Base-by-base conservation (phyloP, 2,888 invertebrate genomes). In the Callinectes sapidus region DNA sequence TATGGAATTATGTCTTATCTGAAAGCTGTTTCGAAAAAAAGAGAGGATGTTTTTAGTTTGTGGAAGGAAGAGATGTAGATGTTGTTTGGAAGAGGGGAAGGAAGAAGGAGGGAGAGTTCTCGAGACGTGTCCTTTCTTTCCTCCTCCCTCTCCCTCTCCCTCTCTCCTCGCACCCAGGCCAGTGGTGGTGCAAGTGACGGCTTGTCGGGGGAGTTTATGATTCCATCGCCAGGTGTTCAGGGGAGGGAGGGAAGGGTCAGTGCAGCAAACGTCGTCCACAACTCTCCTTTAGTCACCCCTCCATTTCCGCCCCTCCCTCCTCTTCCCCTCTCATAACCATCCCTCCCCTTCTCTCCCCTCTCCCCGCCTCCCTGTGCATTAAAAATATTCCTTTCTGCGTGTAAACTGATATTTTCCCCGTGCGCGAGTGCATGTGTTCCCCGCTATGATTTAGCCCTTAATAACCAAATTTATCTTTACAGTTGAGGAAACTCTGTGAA, bases 381-480 rank as follows among this genome's bases (percentile, higher is more conserved):
- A 87, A 8, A 54, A 54, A 71, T n/a, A 42, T 87, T 54, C 87
- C 87, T 54, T 87, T 87, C 87, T n/a, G 54, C n/a, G n/a, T 87
- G 42, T 54, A 87, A 87, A 87, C 42, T 48, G 87, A 48, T 87
- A 81, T 81, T 81, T 81, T 81, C 28, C 28, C n/a, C 13, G 71
- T 28, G 81, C 18, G 35, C 81, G 81, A 32, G 81, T 81, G 81
- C 71, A 28, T 81, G 81, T 35, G 81, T 81, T 81, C 81, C 81
- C 81, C 35, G 81, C 35, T 81, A n/a, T 35, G 81, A 81, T 81
- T 81, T 81, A 81, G 35, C 81, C 28, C 35, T 81, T 81, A 81
- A 81, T 81, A 81, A 81, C 81, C 16, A 81, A 81, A 81, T 81
- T 81, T 81, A 81, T 81, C 81, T 81, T 87, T 54, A 54, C 87